Evolutionary conservation across 2,797 vertebrate species (phyloP).

Genomic region (Cynopterus sphinx): DNA sequence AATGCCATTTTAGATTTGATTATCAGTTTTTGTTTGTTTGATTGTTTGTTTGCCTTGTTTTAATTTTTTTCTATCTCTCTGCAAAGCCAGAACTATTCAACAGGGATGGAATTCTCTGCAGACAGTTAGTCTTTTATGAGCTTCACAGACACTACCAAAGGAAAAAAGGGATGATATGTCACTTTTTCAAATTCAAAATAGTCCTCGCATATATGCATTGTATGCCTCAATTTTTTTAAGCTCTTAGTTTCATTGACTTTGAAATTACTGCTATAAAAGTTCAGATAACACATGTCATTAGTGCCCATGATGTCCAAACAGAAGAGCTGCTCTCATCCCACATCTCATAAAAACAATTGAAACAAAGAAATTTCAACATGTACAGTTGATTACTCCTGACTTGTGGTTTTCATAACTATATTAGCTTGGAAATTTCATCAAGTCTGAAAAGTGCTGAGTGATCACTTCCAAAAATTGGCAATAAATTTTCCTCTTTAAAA

Average conservation of each 20-base stretch:
- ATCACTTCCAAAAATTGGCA: not conserved
- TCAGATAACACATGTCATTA: not conserved
- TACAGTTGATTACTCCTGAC: not conserved
- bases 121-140: not conserved
- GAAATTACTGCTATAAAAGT: not conserved
- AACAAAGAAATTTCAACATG: not conserved
- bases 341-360: not conserved
- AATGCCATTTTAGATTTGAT: not conserved
- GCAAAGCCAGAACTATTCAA: constrained; percentile 3
- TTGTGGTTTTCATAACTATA: not conserved
- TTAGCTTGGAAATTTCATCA: not conserved
- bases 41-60: not conserved
- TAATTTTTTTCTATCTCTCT: not conserved
- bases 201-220: not conserved
- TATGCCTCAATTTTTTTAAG: not conserved
- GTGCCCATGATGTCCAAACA: not conserved
- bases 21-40: constrained; percentile 39
- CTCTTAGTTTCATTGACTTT: not conserved
- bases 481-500: not conserved
- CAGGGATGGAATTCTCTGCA: not conserved
- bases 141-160: not conserved
- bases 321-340: not conserved
- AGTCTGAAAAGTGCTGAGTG: not conserved
- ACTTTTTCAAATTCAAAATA: not conserved
- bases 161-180: not conserved